Base-by-base conservation (phyloP, 92 coral and sea anemone genomes). In the Paragorgia papillata region DNA sequence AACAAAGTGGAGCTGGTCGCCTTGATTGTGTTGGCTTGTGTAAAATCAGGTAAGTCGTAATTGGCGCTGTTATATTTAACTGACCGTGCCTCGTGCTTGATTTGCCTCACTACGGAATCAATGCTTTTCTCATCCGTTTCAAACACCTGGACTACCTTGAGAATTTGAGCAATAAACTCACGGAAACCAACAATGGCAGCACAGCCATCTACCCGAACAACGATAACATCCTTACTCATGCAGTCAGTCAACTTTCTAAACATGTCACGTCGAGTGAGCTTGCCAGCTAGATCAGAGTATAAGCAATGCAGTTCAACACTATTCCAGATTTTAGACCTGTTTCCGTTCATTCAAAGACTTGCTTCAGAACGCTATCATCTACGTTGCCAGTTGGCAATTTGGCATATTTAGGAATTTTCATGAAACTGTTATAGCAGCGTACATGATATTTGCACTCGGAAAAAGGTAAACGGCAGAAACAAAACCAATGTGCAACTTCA, bases 151-250 rank as follows among this genome's bases (percentile, higher is more conserved):
- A 33, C 21, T 30, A 63, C 48, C 70, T 63, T 30, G 20, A 63
- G 25, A 63, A 12, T 63, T 39, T 63, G 31, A 33, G 46, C 22
- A 33, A 63, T 33, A 39, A 19, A 33, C 70, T 63, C 70, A 18
- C 70, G 70, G 24, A 31, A 63, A 30, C 70, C 70, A 63, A 63
- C 70, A 63, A 63, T 13, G 46, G 70, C 18, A 30, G 70, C 70
- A 63, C 70, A 63, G 6, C 70, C 70, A 18, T 63, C 70, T 30
- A 63, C 48, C 25, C 70, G 22, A 63, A 63, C 12, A 30, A 37
- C 50, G 5, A 33, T n/a, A 1, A 62, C 41, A 62, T 63, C 26
- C 18, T 63, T 63, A 63, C 43, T 18, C 1, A 63, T 30, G 24
- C 48, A 63, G 25, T 30, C 48, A 39, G 48, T 33, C 70, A 63